phyloP scores from a whole-genome alignment of 2,113 vertebrate species.

The Sylvilagus bachmani region DNA sequence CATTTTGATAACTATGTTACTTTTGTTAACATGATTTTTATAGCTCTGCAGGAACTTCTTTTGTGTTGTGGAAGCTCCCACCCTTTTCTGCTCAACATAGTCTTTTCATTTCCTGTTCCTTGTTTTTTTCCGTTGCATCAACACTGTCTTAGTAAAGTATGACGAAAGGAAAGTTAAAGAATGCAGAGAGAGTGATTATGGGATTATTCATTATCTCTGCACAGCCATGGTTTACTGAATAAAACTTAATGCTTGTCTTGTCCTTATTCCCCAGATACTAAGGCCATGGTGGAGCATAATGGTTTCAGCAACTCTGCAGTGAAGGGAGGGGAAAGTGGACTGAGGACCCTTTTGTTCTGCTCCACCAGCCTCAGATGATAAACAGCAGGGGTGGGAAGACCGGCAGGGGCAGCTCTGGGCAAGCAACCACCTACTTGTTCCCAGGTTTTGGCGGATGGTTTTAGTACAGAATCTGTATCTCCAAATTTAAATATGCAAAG shows the following conservation, averaged over 20 bases:
- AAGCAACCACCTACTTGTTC: not conserved
- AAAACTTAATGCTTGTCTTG: not conserved
- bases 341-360: not conserved
- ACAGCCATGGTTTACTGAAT: not conserved
- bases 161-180: not conserved
- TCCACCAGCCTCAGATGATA: not conserved
- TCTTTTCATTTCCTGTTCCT: conserved; percentile 9
- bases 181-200: not conserved
- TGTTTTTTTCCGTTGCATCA: not conserved
- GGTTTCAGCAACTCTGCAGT: not conserved
- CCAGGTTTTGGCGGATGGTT: not conserved
- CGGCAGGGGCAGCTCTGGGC: not conserved
- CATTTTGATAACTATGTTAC: conserved; percentile 1
- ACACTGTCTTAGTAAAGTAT: not conserved
- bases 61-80: conserved; percentile 23
- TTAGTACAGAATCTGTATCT: not conserved
- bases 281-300: not conserved
- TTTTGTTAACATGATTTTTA: conserved; percentile 1
- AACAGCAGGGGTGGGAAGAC: not conserved
- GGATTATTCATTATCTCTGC: not conserved
- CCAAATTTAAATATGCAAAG: conserved; percentile 52
- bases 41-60: conserved; percentile 35
- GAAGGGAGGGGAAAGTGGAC: not conserved
- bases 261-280: not conserved
- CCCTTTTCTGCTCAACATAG: not conserved